phyloP scores from a whole-genome alignment of 2,888 invertebrate genomes.

The Ceraclea dissimilis region DNA sequence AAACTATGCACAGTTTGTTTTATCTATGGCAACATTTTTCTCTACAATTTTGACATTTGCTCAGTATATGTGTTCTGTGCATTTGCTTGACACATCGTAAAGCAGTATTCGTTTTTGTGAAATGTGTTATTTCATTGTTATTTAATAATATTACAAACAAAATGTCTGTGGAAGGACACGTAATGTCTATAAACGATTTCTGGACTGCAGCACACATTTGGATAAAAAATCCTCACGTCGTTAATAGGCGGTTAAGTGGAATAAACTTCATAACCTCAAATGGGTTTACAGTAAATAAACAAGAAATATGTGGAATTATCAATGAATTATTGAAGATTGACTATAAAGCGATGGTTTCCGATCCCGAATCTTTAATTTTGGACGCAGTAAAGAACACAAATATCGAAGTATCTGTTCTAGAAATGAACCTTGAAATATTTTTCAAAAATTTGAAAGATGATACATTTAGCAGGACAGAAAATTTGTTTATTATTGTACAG shows the following conservation, averaged over 20 bases:
- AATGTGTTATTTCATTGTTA: too few species aligned
- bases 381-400: background rate
- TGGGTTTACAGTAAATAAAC: background rate
- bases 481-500: constrained; percentile 27
- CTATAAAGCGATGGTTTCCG: background rate
- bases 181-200: constrained; percentile 36
- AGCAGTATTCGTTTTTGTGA: too few species aligned
- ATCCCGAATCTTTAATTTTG: background rate
- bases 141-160: too few species aligned
- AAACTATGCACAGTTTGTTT: too few species aligned
- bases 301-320: background rate
- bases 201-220: constrained; percentile 59
- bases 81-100: too few species aligned
- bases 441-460: constrained; percentile 28
- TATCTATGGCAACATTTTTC: too few species aligned
- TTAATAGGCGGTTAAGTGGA: constrained; percentile 65
- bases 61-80: too few species aligned
- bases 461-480: constrained; percentile 29
- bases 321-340: background rate
- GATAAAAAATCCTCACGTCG: constrained; percentile 59
- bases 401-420: background rate
- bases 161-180: too few species aligned
- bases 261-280: constrained; percentile 28
- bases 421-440: constrained; percentile 14
- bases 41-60: too few species aligned